phyloP scores from a whole-genome alignment of 1,140 invertebrate genomes.

The Nebria ingens region DNA sequence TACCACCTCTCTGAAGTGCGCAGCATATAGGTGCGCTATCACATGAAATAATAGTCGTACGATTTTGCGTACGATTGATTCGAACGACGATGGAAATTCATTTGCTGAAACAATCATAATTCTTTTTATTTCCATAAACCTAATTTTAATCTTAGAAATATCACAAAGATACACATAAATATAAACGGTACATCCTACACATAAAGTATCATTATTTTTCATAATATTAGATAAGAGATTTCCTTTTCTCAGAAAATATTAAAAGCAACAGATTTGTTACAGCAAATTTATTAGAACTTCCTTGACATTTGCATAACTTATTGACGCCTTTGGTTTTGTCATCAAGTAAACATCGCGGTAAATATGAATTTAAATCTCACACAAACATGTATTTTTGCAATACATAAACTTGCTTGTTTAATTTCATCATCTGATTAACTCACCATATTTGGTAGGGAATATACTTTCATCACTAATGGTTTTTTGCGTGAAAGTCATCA shows the following conservation, averaged over 20 bases:
- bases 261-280: too few relatives aligned
- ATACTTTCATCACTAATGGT: slow-evolving; percentile 93
- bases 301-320: too few relatives aligned
- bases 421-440: too few relatives aligned
- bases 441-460: slow-evolving; percentile 98
- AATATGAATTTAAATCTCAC: too few relatives aligned
- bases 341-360: too few relatives aligned
- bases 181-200: slow-evolving; percentile 2
- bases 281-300: too few relatives aligned
- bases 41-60: slow-evolving; percentile 94
- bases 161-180: neutral
- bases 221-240: too few relatives aligned
- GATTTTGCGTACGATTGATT: slow-evolving; percentile 91
- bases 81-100: slow-evolving; percentile 90
- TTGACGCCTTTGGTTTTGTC: too few relatives aligned
- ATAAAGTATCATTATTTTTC: too few relatives aligned
- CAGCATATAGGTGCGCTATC: slow-evolving; percentile 94
- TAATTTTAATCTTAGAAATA: slow-evolving; percentile 1
- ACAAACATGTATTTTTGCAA: too few relatives aligned
- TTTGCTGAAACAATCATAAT: slow-evolving; percentile 77
- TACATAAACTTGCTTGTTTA: too few relatives aligned
- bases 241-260: too few relatives aligned
- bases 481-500: slow-evolving; percentile 96
- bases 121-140: neutral
- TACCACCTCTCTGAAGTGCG: slow-evolving; percentile 92